phyloP scores from a whole-genome alignment of 2,888 invertebrate species.

The Petrophora chlorosata region DNA sequence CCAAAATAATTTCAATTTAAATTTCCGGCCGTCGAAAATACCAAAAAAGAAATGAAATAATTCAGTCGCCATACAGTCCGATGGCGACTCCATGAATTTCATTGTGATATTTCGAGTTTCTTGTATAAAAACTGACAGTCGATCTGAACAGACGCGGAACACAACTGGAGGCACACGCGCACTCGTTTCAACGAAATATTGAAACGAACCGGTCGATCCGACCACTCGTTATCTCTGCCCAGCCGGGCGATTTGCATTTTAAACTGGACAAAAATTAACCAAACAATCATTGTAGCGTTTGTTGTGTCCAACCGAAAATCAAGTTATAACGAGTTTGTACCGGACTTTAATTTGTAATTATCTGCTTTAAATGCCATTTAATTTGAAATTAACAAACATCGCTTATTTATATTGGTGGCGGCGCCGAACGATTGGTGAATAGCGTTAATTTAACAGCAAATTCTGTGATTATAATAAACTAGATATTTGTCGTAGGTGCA shows the following conservation, averaged over 20 bases:
- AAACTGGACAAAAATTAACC: conserved; percentile 17
- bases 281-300: not conserved
- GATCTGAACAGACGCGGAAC: too few species aligned
- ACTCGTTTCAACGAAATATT: conserved; percentile 2
- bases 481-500: not conserved
- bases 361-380: conserved; percentile 11
- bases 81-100: too few species aligned
- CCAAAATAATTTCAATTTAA: not conserved
- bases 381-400: conserved; percentile 7
- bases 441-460: not conserved
- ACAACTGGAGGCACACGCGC: conserved; percentile 1
- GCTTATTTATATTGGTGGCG: not conserved
- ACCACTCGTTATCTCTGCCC: conserved; percentile 8
- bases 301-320: not conserved
- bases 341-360: conserved; percentile 4
- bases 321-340: conserved; percentile 1
- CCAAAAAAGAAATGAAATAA: not conserved
- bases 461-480: not conserved
- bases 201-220: conserved; percentile 1
- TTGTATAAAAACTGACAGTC: not conserved
- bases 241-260: conserved; percentile 14
- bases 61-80: not conserved
- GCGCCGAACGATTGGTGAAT: not conserved
- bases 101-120: not conserved
- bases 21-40: not conserved